phyloP scores from a whole-genome alignment of 2,888 invertebrate genomes.

The Tanytarsus gracilentus region DNA sequence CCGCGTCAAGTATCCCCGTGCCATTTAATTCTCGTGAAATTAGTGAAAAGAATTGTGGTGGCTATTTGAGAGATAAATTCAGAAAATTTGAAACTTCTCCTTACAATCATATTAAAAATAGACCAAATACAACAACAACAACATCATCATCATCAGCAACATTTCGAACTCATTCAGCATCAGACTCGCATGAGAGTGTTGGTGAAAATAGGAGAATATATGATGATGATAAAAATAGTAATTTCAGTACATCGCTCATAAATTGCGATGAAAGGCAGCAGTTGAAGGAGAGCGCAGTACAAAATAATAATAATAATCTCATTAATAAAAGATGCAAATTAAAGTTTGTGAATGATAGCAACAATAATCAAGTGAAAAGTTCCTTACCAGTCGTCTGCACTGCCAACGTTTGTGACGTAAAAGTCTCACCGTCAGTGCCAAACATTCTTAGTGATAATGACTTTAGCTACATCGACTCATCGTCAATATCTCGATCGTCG shows the following conservation, averaged over 20 bases:
- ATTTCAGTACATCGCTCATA: conserved; percentile 19
- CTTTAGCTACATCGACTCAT: conserved; percentile 27
- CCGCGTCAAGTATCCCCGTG: no score
- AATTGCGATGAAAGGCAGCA: conserved; percentile 23
- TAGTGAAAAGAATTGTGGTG: background rate
- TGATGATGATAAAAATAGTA: conserved; percentile 24
- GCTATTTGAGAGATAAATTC: conserved; percentile 22
- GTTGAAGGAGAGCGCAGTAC: background rate
- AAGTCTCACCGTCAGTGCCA: no score
- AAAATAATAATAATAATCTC: no score
- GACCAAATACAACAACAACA: conserved; percentile 15
- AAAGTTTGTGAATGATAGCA: conserved; percentile 12
- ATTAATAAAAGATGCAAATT: conserved; percentile 12
- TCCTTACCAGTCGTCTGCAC: conserved; percentile 12
- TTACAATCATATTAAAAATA: conserved; percentile 22
- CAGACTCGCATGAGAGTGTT: conserved; percentile 2
- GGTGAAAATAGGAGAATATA: conserved; percentile 20
- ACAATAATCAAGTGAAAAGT: conserved; percentile 21
- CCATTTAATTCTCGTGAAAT: no score
- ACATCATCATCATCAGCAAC: background rate
- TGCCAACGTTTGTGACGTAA: no score
- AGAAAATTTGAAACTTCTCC: conserved; percentile 20
- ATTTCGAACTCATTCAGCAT: background rate
- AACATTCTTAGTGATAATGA: conserved; percentile 16
- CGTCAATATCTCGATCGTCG: conserved; percentile 21